phyloP scores from a whole-genome alignment of 2,888 invertebrate species.

The Aelia acuminata region DNA sequence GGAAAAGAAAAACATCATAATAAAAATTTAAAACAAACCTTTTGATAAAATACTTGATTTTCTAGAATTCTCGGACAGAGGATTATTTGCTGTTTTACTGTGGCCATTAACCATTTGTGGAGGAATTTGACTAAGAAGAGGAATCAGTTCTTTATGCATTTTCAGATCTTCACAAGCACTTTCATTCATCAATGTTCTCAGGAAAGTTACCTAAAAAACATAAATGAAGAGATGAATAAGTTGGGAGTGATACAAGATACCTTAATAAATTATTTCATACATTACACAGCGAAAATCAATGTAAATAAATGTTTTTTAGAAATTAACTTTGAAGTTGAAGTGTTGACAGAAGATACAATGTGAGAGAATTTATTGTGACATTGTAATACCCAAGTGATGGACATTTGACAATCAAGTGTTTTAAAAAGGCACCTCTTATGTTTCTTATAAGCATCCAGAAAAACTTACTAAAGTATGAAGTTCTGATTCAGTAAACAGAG shows the following conservation, averaged over 20 bases:
- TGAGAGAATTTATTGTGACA: background rate
- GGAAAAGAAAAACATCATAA: background rate
- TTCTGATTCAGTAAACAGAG: constrained; percentile 79
- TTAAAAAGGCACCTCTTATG: no score
- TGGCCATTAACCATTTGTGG: constrained; percentile 66
- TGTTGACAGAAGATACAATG: no score
- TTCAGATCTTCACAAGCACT: constrained; percentile 67
- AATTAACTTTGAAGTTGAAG: background rate
- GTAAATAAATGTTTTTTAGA: no score
- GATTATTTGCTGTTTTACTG: constrained; percentile 64
- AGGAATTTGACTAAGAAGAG: constrained; percentile 69
- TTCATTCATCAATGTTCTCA: constrained; percentile 68
- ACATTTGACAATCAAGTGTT: background rate
- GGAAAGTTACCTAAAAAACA: constrained; percentile 68
- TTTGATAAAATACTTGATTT: constrained; percentile 69
- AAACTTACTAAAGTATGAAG: constrained; percentile 74
- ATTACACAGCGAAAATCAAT: background rate
- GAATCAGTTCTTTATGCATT: constrained; percentile 68
- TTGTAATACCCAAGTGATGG: background rate
- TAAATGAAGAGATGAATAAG: background rate
- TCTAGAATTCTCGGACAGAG: constrained; percentile 68
- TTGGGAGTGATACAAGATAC: background rate
- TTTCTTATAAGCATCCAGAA: background rate
- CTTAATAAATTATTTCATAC: background rate
- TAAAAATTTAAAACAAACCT: constrained; percentile 67